Evolutionary conservation across 2,888 invertebrate species (phyloP).

Genomic region (Pelosia muscerda): DNA sequence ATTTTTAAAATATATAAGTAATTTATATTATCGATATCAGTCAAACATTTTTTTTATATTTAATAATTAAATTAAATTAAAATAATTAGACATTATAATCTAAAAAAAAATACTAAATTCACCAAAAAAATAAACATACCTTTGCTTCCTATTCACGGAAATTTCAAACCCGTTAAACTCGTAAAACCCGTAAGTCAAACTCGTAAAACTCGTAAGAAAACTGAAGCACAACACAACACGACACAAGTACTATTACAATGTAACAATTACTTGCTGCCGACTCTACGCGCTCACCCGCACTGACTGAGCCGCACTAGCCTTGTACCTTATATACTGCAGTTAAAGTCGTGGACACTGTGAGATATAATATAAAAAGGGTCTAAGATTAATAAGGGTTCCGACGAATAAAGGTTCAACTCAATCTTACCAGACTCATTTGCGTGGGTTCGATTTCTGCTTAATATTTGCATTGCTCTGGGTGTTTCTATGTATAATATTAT

Average conservation of each 20-base stretch:
- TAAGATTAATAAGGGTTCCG: not conserved
- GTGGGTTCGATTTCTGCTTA: no score
- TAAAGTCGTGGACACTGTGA: conserved; percentile 21
- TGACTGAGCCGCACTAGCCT: conserved; percentile 59
- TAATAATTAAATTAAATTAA: not conserved
- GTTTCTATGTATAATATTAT: no score
- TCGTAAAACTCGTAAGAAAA: conserved; percentile 53
- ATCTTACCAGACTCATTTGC: not conserved
- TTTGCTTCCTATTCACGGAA: conserved; percentile 48
- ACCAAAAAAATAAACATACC: conserved; percentile 27
- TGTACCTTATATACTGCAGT: conserved; percentile 63
- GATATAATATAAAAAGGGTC: conserved; percentile 26
- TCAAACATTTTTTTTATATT: not conserved
- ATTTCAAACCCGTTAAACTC: conserved; percentile 18
- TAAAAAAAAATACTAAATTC: not conserved
- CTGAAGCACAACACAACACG: conserved; percentile 67
- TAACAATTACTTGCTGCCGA: conserved; percentile 63
- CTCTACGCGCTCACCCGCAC: conserved; percentile 71
- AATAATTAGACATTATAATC: not conserved
- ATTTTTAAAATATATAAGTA: no score
- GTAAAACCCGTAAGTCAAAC: conserved; percentile 22
- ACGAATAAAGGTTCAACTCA: not conserved
- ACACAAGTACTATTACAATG: conserved; percentile 53
- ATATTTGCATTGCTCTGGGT: no score
- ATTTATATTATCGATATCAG: not conserved